These are phyloP conservation scores for Sus cebifrons DNA, from an alignment of 2,797 vertebrate species.

Conservation along the genomic window DNA sequence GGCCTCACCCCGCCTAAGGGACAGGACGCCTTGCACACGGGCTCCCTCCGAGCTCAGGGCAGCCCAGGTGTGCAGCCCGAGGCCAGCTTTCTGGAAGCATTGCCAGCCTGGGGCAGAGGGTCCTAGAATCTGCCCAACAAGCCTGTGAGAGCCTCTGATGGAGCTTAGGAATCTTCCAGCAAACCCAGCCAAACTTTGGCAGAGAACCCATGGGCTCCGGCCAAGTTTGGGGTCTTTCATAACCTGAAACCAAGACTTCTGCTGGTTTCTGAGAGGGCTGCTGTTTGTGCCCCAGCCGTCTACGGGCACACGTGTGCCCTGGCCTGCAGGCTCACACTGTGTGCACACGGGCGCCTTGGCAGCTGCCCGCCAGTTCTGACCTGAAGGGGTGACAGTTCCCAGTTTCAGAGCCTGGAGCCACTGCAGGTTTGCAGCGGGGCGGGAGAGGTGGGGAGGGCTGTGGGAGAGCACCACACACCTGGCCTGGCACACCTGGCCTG, in stretches of 20 bases:
- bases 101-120: neutral
- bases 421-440: neutral
- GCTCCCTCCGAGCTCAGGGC: neutral
- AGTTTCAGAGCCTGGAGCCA: neutral
- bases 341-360: neutral
- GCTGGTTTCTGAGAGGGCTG: neutral
- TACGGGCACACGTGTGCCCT: neutral
- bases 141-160: fast-evolving
- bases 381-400: neutral
- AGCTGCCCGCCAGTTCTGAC: neutral
- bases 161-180: neutral
- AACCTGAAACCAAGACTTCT: too few species aligned
- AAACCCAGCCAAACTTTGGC: neutral
- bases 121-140: neutral
- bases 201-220: neutral
- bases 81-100: neutral
- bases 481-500: neutral
- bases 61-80: fast-evolving
- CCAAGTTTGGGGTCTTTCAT: neutral
- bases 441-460: neutral
- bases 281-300: neutral
- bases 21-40: fast-evolving
- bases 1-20: neutral
- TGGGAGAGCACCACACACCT: neutral
- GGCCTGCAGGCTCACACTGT: neutral